phyloP scores from a whole-genome alignment of 1,140 invertebrate species.

The Bombus ignitus region DNA sequence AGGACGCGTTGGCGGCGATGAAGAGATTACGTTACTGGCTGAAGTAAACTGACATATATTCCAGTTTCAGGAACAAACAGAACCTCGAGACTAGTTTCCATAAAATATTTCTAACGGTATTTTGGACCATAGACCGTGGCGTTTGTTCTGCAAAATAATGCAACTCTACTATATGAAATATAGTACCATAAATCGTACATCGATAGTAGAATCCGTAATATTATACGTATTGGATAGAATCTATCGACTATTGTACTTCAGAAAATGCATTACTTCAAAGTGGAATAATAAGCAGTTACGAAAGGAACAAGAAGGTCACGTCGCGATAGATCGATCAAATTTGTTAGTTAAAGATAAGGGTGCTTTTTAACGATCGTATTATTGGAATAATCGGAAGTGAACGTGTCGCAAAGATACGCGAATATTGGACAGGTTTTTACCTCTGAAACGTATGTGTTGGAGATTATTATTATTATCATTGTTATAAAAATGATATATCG shows the following conservation, averaged over 20 bases:
- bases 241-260: not conserved
- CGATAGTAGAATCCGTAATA: too few relatives aligned
- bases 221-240: too few relatives aligned
- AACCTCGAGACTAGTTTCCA: not conserved
- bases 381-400: not conserved
- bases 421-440: not conserved
- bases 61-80: conserved; percentile 31
- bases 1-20: conserved; percentile 68
- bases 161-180: too few relatives aligned
- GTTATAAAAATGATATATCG: conserved; percentile 22
- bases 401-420: not conserved
- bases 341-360: not conserved
- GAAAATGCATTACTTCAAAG: not conserved
- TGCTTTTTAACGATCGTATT: not conserved
- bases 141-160: too few relatives aligned
- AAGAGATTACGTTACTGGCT: conserved; percentile 61
- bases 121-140: too few relatives aligned
- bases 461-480: not conserved
- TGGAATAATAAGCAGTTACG: not conserved
- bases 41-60: conserved; percentile 55
- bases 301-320: not conserved
- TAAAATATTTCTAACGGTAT: not conserved
- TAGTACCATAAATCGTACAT: too few relatives aligned
- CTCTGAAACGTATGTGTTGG: not conserved
- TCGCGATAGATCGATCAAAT: not conserved